A percentile compares a stretch with the other conserved stretches of the same genome.
Evolutionary conservation across 2,888 invertebrate genomes (phyloP).

Genomic region (Melanargia galathea): DNA sequence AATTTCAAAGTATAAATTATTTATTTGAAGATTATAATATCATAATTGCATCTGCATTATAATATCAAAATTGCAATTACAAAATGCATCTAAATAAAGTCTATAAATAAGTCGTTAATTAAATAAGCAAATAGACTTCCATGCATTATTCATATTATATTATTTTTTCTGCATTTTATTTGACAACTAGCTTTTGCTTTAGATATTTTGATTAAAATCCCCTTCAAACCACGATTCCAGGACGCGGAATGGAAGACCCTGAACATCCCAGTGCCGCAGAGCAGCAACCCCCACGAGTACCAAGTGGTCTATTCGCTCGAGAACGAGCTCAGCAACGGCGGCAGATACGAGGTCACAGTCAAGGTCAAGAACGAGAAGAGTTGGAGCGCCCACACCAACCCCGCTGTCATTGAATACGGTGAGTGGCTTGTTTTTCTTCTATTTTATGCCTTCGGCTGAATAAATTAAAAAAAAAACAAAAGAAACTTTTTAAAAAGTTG

Average conservation of each 20-base stretch:
- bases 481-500: constrained; percentile 5
- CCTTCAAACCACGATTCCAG: constrained; percentile 41
- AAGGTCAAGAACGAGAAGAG: constrained; percentile 62
- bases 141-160: too few relatives aligned
- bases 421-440: constrained; percentile 41
- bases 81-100: too few relatives aligned
- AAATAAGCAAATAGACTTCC: too few relatives aligned
- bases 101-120: too few relatives aligned
- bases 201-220: not conserved
- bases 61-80: too few relatives aligned
- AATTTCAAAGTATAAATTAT: too few relatives aligned
- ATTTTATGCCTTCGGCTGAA: constrained; percentile 18
- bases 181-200: too few relatives aligned
- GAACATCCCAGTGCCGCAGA: constrained; percentile 53
- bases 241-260: constrained; percentile 50
- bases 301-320: constrained; percentile 52
- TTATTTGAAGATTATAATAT: too few relatives aligned
- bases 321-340: constrained; percentile 54
- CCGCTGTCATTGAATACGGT: constrained; percentile 59
- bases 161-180: too few relatives aligned
- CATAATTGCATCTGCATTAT: too few relatives aligned
- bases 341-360: constrained; percentile 60
- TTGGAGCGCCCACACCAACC: constrained; percentile 56
- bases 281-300: constrained; percentile 49
- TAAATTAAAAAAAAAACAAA: constrained; percentile 2